Conservation (phyloP, 1,140 invertebrate genomes). For the Bombus pascuorum region DNA sequence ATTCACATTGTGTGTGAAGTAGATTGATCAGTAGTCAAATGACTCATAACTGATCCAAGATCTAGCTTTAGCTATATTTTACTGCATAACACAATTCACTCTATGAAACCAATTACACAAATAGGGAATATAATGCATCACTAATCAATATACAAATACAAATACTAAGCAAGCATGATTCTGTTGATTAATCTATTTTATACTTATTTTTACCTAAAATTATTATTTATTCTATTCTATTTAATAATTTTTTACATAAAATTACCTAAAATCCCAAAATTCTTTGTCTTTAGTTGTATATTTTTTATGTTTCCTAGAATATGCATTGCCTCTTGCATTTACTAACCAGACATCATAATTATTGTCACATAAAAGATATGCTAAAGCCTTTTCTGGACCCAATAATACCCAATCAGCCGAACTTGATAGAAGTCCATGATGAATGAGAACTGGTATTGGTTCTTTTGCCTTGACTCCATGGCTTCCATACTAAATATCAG, state of each 20-base stretch:
- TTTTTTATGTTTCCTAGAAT: slow-evolving; percentile 85
- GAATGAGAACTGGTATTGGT: slow-evolving; percentile 85
- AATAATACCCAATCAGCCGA: slow-evolving; percentile 90
- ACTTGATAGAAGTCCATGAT: slow-evolving; percentile 89
- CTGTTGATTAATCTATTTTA: background rate
- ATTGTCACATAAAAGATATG: slow-evolving; percentile 84
- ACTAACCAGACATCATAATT: slow-evolving; percentile 90
- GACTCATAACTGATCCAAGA: too few species aligned
- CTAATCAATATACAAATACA: background rate
- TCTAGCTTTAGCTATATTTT: background rate
- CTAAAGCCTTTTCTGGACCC: slow-evolving; percentile 86
- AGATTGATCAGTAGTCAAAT: too few species aligned
- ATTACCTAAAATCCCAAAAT: slow-evolving; percentile 85
- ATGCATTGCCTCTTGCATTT: slow-evolving; percentile 89
- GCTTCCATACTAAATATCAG: background rate
- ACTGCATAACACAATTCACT: background rate
- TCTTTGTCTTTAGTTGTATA: slow-evolving; percentile 83
- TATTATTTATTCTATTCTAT: background rate
- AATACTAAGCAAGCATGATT: background rate
- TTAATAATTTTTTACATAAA: background rate
- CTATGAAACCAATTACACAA: background rate
- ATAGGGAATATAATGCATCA: background rate
- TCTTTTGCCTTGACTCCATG: background rate
- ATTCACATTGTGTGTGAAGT: background rate
- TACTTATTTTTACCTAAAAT: slow-evolving; percentile 2